Base-by-base conservation (phyloP, 2,888 invertebrate genomes). In the Apotomis betuletana region DNA sequence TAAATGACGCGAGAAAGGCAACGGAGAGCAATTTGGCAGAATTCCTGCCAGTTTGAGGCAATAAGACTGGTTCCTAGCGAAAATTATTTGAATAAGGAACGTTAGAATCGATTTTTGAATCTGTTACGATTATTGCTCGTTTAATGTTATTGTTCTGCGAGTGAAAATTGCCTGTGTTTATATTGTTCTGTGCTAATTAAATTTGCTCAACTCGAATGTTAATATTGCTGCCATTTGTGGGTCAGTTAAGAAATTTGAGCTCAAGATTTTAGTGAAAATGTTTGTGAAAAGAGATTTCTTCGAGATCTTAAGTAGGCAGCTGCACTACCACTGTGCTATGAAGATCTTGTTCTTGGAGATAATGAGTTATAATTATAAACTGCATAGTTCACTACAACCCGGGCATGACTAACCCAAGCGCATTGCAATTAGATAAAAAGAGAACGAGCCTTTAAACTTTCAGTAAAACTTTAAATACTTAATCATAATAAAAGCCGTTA, bases 1-100 rank as follows among this genome's bases (percentile, higher is more conserved):
- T 90, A 91, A 92, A 91, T 91, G 91, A 91, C 87, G 88, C 91
- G 90, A 90, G 83, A 83, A 87, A 86, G 84, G 87, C 87, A 87
- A 86, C 85, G 82, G 83, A 74, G 78, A 85, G 90, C 91, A 90
- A 92, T 91, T 93, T 93, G 92, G 92, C 92, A 92, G 84, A 81
- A 83, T 82, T 86, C 83, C 82, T 78, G 78, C 80, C 80, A 80
- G 82, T 84, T 83, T 82, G 81, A 79, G 79, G 83, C 85, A 86
- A 83, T 85, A 84, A 85, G 82, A 85, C 80, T 81, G 77, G 81
- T 82, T 77, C 77, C 80, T 78, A 78, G 79, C 82, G 85, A 85
- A 87, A 85, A 83, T 85, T 85, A 83, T 85, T 83, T 83, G 82
- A 78, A 76, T 77, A 77, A 68, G 75, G 79, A 79, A 74, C 74